These are phyloP conservation scores for Phyto melanocephala DNA, from an alignment of 2,888 invertebrate genomes.

Conservation along the genomic window DNA sequence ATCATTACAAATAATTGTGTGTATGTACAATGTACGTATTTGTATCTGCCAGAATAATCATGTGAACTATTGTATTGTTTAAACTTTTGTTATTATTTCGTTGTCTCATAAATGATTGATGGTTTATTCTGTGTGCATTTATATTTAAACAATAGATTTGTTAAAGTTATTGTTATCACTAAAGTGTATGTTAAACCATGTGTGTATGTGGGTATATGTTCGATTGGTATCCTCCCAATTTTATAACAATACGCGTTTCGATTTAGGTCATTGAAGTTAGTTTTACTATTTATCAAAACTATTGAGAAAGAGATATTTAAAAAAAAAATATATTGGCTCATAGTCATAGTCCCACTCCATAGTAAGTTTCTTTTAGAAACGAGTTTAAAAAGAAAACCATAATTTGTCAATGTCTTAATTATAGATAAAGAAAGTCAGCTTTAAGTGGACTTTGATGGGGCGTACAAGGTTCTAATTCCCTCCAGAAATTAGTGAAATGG, in stretches of 20 bases:
- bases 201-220: not conserved
- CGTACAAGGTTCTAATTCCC: too few species aligned
- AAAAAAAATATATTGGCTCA: too few species aligned
- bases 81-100: slow-evolving; percentile 57
- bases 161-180: slow-evolving; percentile 53
- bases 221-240: slow-evolving; percentile 20
- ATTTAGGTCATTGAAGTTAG: slow-evolving; percentile 13
- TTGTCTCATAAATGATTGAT: slow-evolving; percentile 59
- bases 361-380: too few species aligned
- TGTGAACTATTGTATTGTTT: slow-evolving; percentile 27
- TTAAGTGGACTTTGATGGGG: too few species aligned
- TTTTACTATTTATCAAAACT: slow-evolving; percentile 9
- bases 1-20: not conserved
- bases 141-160: slow-evolving; percentile 50
- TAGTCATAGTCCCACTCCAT: too few species aligned
- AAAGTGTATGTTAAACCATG: not conserved
- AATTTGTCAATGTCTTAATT: too few species aligned
- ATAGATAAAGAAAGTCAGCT: too few species aligned
- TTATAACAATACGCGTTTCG: not conserved
- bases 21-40: not conserved
- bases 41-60: not conserved
- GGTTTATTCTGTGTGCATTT: slow-evolving; percentile 35
- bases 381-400: too few species aligned
- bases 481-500: too few species aligned
- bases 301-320: not conserved